Evolutionary conservation across 2,888 invertebrate species (phyloP), one percentile per base, ranked within the genome.

Genomic region (Polydrusus tereticollis): DNA sequence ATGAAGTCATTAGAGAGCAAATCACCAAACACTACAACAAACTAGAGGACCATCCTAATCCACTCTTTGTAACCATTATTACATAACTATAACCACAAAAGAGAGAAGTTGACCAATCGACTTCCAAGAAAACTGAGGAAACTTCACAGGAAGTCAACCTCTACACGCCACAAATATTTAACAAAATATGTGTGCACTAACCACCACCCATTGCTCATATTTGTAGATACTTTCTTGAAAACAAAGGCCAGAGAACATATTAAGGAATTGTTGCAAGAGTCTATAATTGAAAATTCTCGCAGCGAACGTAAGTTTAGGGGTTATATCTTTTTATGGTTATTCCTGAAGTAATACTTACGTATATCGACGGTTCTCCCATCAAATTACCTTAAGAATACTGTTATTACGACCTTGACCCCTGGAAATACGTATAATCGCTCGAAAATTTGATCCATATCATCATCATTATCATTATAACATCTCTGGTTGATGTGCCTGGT

Each of bases 401-500:
- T 63, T 66, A 52, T 60, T 41, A 29, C 55, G 57, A 33, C 69
- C 69, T 60, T 69, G 69, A 69, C 69, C 69, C 23, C 20, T 41
- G 55, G 29, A 52, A 62, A 62, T 69, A 60, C 55, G 50, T 55
- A 55, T 69, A 69, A 69, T 62, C 26, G 55, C 62, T 69, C 18
- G 36, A 69, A 60, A 69, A 52, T 69, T 62, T 69, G 69, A 69
- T 69, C 69, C 69, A 55, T 62, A 62, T 69, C 69, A 69, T 69
- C 59, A 68, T 66, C 43, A 60, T 59, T 41, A 67, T 68, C 68
- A 60, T 62, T 52, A 62, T 41, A 38, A 62, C 62, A 69, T 69
- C 62, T 55, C 62, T 20, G 60, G 52, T 21, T 50, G 58, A 52
- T 68, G 67, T 60, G 45, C 38, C 66, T 60, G 36, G 47, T 50